Conservation (phyloP, 2,888 invertebrate species). For the Pollenia labialis region DNA sequence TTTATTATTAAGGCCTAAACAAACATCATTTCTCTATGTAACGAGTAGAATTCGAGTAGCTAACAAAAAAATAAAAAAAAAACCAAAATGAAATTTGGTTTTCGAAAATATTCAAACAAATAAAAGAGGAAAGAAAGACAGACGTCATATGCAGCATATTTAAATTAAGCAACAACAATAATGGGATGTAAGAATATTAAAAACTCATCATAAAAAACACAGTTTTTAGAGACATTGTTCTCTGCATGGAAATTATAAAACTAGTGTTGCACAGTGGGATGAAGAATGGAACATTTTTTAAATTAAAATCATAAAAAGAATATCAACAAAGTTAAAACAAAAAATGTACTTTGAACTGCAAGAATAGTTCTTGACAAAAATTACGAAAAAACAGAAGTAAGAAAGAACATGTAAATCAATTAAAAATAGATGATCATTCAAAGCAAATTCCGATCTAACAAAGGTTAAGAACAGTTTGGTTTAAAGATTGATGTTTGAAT, state of each 20-base stretch:
- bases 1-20: slow-evolving; percentile 32
- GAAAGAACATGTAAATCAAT: no score
- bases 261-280: slow-evolving; percentile 7
- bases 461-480: no score
- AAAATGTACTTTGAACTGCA: no score
- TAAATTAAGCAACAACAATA: slow-evolving; percentile 23
- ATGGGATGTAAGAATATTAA: slow-evolving; percentile 57
- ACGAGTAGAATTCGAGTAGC: background rate
- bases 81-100: slow-evolving; percentile 10
- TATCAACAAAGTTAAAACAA: no score
- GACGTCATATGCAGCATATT: slow-evolving; percentile 51
- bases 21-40: slow-evolving; percentile 17
- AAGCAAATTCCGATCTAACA: no score
- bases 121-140: background rate
- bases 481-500: no score
- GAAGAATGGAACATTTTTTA: no score
- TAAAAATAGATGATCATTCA: no score
- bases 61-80: background rate
- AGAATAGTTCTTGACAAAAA: no score
- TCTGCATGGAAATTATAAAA: slow-evolving; percentile 14
- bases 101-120: slow-evolving; percentile 21
- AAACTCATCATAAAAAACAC: slow-evolving; percentile 56
- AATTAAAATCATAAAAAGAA: no score
- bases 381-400: no score
- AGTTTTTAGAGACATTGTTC: background rate